Percentiles rank a stretch among this genome's conserved stretches.
Conservation (phyloP, 2,797 vertebrate species). For the Vespertilio murinus region DNA sequence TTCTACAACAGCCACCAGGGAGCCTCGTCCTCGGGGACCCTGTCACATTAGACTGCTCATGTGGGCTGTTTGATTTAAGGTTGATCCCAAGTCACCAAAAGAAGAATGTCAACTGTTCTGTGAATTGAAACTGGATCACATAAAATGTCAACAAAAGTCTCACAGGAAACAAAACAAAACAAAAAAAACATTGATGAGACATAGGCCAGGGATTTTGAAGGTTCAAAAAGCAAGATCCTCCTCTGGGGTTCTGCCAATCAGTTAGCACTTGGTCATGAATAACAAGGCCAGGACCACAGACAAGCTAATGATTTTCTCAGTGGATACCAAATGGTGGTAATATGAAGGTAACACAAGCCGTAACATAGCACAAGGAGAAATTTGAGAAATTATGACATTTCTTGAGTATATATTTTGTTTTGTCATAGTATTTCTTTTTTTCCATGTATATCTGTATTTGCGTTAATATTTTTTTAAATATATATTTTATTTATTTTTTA, state of each 20-base stretch:
- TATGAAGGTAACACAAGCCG: background rate
- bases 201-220: background rate
- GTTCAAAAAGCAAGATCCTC: background rate
- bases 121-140: conserved; percentile 44
- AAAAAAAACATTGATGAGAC: background rate
- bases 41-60: conserved; percentile 5
- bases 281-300: background rate
- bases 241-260: background rate
- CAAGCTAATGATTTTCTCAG: background rate
- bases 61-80: conserved; percentile 42
- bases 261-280: background rate
- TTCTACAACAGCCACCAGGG: conserved; percentile 1
- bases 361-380: background rate
- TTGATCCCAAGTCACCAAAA: background rate
- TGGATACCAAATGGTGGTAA: background rate
- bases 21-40: background rate
- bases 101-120: conserved; percentile 46
- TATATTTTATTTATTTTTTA: no score
- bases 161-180: background rate
- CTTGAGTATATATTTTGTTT: background rate
- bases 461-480: background rate
- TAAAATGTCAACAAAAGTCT: conserved; percentile 38
- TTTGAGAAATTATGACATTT: background rate
- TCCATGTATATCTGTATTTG: background rate
- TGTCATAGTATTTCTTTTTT: background rate